Evolutionary conservation across 1,140 invertebrate species (phyloP), one percentile per base, ranked within the genome.

Genomic region (Melanaphis sacchari): DNA sequence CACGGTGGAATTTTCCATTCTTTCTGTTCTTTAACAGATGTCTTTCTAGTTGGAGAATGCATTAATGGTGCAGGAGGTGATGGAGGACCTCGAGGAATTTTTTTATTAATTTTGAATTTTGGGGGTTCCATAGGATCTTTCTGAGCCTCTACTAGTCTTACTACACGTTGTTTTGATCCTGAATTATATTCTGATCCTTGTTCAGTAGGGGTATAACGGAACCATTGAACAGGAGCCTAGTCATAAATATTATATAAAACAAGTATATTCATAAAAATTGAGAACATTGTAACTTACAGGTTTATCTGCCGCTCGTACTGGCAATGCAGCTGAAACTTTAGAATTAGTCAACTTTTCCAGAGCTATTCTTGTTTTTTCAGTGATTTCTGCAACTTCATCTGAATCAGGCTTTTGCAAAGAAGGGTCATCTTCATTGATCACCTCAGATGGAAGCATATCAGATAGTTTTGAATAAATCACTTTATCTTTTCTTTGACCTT

Each of bases 1-100:
- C 99, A 99, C 0, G 99, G 99, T 36, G 99, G 99, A 94, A 99
- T 99, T 96, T 99, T 99, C 99, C 99, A 99, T 95, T 99, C 99
- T 94, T 99, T 98, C 95, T 99, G 99, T 95, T 99, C 99, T 95
- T 99, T 99, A 0, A 99, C 99, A 11, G 99, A 99, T 93, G 95
- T 98, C 95, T 99, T 98, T 93, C 99, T 96, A 0, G 99, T 99
- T 0, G 99, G 99, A 0, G 99, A 99, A 96, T 99, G 99, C 95
- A 99, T 97, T 3, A 99, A 98, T 36, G 98, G 98, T 5, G 99
- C 99, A 38, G 99, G 99, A 0, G 99, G 99, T 11, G 99, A 99
- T 0, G 99, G 99, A 26, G 99, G 99, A 0, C 98, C 99, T 94
- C 99, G 96, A 0, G 99, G 99, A 94, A 99, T 99, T 95, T 98